Evolutionary conservation across 2,888 invertebrate genomes (phyloP).

Genomic region (Folsomia candida): DNA sequence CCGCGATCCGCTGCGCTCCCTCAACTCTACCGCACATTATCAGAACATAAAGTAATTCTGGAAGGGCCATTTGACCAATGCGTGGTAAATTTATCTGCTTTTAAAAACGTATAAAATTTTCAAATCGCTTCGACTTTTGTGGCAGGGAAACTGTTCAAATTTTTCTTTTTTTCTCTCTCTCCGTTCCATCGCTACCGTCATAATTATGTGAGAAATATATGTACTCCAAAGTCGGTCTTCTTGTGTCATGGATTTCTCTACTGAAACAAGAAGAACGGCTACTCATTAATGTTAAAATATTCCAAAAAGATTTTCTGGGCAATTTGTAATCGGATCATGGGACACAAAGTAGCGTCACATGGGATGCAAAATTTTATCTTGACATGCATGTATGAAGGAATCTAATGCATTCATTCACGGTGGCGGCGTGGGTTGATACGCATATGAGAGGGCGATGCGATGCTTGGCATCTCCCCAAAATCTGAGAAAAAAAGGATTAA

Average conservation of each 20-base stretch:
- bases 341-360: not conserved
- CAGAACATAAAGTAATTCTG: constrained; percentile 2
- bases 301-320: not conserved
- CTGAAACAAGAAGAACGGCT: too few species aligned
- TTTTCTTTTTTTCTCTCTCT: too few species aligned
- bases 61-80: not conserved
- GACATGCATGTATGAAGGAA: not conserved
- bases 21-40: not conserved
- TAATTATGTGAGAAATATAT: too few species aligned
- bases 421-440: not conserved
- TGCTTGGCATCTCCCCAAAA: not conserved
- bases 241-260: too few species aligned
- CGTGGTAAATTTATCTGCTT: not conserved
- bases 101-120: not conserved
- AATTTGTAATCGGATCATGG: not conserved
- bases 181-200: too few species aligned
- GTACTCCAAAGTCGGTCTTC: too few species aligned
- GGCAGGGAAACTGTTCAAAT: not conserved
- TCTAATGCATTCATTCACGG: not conserved
- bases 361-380: not conserved
- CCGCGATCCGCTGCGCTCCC: not conserved
- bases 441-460: too few species aligned
- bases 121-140: not conserved
- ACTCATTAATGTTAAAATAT: not conserved
- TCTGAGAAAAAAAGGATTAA: not conserved